Base-by-base conservation (phyloP, 2,113 vertebrate species). In the Bubo scandiacus region DNA sequence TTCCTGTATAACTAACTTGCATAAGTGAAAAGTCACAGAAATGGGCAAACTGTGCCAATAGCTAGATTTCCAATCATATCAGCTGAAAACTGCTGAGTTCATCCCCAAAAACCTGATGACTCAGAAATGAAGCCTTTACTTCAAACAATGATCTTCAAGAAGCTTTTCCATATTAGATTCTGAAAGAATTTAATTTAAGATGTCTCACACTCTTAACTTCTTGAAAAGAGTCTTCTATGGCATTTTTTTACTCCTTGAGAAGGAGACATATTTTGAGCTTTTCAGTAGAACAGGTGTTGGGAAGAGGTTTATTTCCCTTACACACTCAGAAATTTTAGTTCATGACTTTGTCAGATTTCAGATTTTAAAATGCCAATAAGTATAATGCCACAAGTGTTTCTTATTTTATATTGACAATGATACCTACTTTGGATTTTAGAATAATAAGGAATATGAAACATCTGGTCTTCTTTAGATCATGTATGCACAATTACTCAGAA, bases 251-350 rank as follows among this genome's bases (percentile, higher is more conserved):
- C 14, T 63, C 19, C 9, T 54, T 73, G 8, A 81, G 43, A 43
- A 86, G 21, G 11, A 62, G 17, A 59, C 2, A 15, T 65, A 49
- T 62, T 86, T 62, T 75, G 13, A 67, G 27, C 3, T 67, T 73
- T 90, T 57, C 36, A 42, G 38, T 12, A 70, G 55, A 81, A 78
- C 4, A 34, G 12, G 4, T 15, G 0, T 10, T 67, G 8, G 32
- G 22, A 84, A 88, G 16, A 71, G 2, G 4, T 29, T 91, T 22
- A 7, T 95, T 97, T 86, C 45, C 72, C 42, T 96, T 51, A 92
- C 29, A 93, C 14, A 55, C 11, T 85, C 62, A 55, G 77, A 97
- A 97, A 95, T 92, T 92, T 88, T 71, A 83, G 26, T 86, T 95
- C 55, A 65, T 26, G 3, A 81, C 61, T 51, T 97, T 96, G 66